Evolutionary conservation across 2,113 vertebrate species (phyloP).

Genomic region (Microcebus lehilahytsara): DNA sequence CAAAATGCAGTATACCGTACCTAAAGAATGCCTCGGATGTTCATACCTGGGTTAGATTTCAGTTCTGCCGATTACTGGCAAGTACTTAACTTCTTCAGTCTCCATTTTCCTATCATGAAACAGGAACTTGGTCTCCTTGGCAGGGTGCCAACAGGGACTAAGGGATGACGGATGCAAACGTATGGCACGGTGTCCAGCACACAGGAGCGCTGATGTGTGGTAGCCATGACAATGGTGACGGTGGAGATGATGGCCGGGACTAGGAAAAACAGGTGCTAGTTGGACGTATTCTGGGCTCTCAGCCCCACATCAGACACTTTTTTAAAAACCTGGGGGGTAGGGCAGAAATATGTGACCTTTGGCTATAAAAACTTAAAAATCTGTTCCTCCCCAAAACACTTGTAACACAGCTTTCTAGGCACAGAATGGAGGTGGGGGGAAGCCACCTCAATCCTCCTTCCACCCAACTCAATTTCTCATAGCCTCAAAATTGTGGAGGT

Average conservation of each 20-base stretch:
- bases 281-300: no score
- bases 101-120: background rate
- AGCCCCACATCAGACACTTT: background rate
- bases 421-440: background rate
- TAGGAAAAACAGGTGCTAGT: background rate
- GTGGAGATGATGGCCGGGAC: background rate
- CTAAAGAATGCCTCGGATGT: background rate
- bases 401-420: background rate
- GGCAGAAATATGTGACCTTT: background rate
- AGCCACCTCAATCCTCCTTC: background rate
- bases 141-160: background rate
- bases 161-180: background rate
- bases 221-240: accelerated
- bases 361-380: background rate
- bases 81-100: background rate
- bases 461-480: background rate
- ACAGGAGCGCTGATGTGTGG: accelerated
- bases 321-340: background rate
- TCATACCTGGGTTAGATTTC: background rate
- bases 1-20: background rate
- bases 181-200: accelerated
- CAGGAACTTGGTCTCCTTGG: background rate
- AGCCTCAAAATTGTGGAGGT: background rate
- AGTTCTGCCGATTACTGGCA: background rate
- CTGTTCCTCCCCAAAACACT: no score